Percentiles rank a stretch among this genome's conserved stretches.
These are phyloP conservation scores for Adelognathus sp. DNA, from an alignment of 2,888 invertebrate genomes.

Conservation along the genomic window DNA sequence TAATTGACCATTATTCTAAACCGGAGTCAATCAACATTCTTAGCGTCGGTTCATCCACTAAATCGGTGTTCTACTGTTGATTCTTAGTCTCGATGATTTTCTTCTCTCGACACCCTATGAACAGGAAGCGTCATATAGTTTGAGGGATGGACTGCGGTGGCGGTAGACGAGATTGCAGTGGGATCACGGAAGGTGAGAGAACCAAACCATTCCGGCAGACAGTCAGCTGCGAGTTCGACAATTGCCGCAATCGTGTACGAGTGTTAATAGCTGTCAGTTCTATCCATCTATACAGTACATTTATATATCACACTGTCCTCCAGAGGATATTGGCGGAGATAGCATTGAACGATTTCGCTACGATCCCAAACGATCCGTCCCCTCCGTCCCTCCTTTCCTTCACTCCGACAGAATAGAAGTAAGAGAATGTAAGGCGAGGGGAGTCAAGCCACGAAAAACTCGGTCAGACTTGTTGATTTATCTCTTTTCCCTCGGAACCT, in stretches of 20 bases:
- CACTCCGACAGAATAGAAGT: neutral
- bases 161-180: neutral
- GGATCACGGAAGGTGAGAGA: neutral
- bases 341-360: constrained; percentile 3
- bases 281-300: neutral
- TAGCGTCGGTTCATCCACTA: no score
- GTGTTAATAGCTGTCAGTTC: constrained; percentile 1
- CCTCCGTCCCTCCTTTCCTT: neutral
- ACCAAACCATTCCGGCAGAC: neutral
- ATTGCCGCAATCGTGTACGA: neutral
- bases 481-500: neutral
- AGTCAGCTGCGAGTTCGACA: neutral
- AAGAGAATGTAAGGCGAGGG: neutral
- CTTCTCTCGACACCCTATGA: neutral
- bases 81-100: neutral
- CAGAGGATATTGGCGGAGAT: neutral
- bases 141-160: neutral
- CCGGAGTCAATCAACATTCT: no score
- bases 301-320: neutral
- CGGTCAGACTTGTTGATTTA: neutral
- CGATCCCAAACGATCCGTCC: constrained; percentile 16
- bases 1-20: no score
- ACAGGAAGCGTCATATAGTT: neutral
- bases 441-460: neutral
- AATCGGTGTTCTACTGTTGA: no score